phyloP scores from a whole-genome alignment of 2,888 invertebrate genomes.

The Chrysodeixis includens region DNA sequence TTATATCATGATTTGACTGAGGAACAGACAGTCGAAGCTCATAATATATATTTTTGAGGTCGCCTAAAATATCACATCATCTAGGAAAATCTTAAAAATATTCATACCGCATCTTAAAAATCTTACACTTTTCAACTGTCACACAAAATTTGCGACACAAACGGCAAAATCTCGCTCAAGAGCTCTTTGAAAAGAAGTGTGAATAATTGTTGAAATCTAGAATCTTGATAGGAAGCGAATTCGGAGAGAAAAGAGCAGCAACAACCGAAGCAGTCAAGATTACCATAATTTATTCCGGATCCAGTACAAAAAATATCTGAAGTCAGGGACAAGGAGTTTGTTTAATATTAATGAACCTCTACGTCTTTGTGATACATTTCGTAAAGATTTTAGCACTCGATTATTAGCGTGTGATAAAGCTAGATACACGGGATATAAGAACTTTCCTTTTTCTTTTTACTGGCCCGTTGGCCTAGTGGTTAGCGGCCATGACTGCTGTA shows the following conservation, averaged over 20 bases:
- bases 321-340: constrained; percentile 5
- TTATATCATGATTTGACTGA: no score
- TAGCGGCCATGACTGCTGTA: no score
- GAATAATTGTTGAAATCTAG: neutral
- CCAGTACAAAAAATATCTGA: constrained; percentile 4
- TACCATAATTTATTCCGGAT: constrained; percentile 4
- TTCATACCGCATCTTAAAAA: neutral
- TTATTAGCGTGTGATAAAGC: constrained; percentile 41
- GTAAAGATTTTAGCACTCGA: constrained; percentile 16
- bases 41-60: no score
- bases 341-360: constrained; percentile 24
- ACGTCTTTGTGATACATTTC: constrained; percentile 10
- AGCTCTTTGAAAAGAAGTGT: neutral
- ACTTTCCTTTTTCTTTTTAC: no score
- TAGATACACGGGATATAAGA: no score
- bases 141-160: neutral
- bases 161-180: neutral
- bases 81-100: neutral
- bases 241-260: neutral
- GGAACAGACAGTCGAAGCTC: no score
- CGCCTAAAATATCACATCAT: no score
- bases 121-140: neutral
- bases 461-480: no score
- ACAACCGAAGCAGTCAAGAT: neutral
- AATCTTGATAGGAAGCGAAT: constrained; percentile 2